Percentiles rank a stretch among this genome's conserved stretches.
These are phyloP conservation scores for Acronicta psi DNA, from an alignment of 2,888 invertebrate genomes.

Conservation along the genomic window DNA sequence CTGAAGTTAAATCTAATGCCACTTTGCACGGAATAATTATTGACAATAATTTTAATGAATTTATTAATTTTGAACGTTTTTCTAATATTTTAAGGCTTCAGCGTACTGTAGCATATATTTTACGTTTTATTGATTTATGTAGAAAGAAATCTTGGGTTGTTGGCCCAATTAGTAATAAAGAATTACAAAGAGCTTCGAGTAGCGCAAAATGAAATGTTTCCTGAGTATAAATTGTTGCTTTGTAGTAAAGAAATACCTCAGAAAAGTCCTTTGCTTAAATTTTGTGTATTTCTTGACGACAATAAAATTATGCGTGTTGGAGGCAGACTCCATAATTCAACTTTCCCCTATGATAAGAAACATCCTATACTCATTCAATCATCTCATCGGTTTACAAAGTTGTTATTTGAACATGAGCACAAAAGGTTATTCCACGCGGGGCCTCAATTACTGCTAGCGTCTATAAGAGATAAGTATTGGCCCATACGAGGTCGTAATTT, in stretches of 20 bases:
- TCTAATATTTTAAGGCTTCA: constrained; percentile 6
- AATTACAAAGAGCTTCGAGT: constrained; percentile 8
- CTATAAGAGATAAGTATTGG: constrained; percentile 46
- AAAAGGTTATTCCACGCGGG: constrained; percentile 42
- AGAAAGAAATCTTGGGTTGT: neutral
- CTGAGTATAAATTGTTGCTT: neutral
- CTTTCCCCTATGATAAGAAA: constrained; percentile 8
- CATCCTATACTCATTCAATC: constrained; percentile 56
- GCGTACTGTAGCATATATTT: neutral
- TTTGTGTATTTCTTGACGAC: neutral
- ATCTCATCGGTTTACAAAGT: constrained; percentile 48
- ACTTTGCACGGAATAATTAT: neutral
- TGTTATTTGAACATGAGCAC: constrained; percentile 45
- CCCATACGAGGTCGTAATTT: constrained; percentile 47
- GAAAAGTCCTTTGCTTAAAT: neutral
- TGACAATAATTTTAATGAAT: neutral
- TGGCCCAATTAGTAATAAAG: neutral
- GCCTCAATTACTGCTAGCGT: too few species aligned
- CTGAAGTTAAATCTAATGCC: constrained; percentile 4
- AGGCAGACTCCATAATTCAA: constrained; percentile 7
- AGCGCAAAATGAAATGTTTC: constrained; percentile 1
- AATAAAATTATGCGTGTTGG: constrained; percentile 4
- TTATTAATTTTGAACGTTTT: constrained; percentile 4
- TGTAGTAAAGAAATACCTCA: neutral
- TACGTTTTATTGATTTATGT: constrained; percentile 8